A percentile compares a stretch with the other conserved stretches of the same genome.
Conservation (phyloP, 2,797 vertebrate genomes). For the Natrix natrix region DNA sequence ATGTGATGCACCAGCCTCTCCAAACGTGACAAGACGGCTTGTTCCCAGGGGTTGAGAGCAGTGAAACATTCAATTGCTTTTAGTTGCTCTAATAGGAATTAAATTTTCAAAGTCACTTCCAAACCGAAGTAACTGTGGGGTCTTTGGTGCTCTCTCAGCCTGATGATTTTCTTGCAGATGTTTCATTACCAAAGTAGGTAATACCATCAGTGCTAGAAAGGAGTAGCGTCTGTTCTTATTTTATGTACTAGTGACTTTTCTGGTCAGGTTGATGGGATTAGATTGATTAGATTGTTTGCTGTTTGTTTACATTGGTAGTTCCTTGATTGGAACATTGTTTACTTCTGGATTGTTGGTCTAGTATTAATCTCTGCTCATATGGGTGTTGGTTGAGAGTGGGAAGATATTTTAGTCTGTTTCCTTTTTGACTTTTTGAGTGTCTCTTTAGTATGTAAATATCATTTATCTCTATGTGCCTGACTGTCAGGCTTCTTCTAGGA, state of each 20-base stretch:
- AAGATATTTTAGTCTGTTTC: background rate
- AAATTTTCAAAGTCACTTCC: background rate
- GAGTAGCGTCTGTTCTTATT: background rate
- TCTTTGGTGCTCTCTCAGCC: background rate
- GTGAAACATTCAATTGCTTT: background rate
- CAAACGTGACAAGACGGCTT: constrained; percentile 43
- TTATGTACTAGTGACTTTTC: background rate
- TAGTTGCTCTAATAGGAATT: background rate
- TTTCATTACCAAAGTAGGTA: background rate
- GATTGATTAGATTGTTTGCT: background rate
- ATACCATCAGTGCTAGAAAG: background rate
- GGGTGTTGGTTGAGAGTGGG: background rate
- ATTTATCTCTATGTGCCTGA: background rate
- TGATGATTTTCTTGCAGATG: background rate
- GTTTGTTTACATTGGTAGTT: background rate
- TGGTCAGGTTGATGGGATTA: background rate
- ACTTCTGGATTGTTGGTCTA: background rate
- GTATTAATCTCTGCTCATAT: background rate
- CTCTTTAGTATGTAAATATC: background rate
- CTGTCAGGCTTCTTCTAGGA: background rate
- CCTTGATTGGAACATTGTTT: background rate
- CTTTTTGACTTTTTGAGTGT: background rate
- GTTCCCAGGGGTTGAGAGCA: constrained; percentile 24
- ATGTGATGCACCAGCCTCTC: constrained; percentile 30
- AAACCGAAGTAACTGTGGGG: background rate